A percentile compares a stretch with the other conserved stretches of the same genome.
These are phyloP conservation scores for Coenonympha glycerion DNA, from an alignment of 2,888 invertebrate species.

Conservation along the genomic window DNA sequence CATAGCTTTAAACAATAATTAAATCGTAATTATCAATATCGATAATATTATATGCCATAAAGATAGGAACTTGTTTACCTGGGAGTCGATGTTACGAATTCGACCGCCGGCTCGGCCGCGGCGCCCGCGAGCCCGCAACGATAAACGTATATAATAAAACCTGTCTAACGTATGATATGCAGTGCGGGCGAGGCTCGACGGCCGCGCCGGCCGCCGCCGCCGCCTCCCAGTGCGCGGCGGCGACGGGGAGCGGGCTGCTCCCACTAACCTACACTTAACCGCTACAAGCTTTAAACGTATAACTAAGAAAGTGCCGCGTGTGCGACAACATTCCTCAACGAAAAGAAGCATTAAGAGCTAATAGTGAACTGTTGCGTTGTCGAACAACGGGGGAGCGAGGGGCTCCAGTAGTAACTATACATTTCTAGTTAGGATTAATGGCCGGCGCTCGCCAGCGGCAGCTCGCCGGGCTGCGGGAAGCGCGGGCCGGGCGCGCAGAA, in stretches of 20 bases:
- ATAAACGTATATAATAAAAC: conserved; percentile 74
- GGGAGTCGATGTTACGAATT: conserved; percentile 72
- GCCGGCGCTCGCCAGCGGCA: conserved; percentile 76
- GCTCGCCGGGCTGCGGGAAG: conserved; percentile 76
- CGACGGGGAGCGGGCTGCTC: conserved; percentile 55
- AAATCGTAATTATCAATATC: conserved; percentile 78
- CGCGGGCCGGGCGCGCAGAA: conserved; percentile 78
- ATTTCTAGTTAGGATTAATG: conserved; percentile 72
- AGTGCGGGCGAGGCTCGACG: conserved; percentile 59
- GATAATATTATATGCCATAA: conserved; percentile 78
- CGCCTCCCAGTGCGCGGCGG: conserved; percentile 73
- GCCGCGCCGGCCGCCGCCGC: conserved; percentile 60
- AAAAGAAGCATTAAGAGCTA: conserved; percentile 75
- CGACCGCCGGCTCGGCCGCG: conserved; percentile 64
- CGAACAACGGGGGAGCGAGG: conserved; percentile 74
- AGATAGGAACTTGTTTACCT: conserved; percentile 78
- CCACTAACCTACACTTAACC: conserved; percentile 68
- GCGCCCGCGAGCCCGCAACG: conserved; percentile 61
- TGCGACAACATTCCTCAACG: conserved; percentile 67
- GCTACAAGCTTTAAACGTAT: conserved; percentile 75
- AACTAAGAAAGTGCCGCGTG: conserved; percentile 69
- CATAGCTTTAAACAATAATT: conserved; percentile 78
- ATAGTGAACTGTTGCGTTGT: conserved; percentile 77
- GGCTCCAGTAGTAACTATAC: conserved; percentile 75
- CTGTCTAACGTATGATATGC: conserved; percentile 76